Conservation (phyloP, 2,797 vertebrate species). For the Tolypeutes matacus region DNA sequence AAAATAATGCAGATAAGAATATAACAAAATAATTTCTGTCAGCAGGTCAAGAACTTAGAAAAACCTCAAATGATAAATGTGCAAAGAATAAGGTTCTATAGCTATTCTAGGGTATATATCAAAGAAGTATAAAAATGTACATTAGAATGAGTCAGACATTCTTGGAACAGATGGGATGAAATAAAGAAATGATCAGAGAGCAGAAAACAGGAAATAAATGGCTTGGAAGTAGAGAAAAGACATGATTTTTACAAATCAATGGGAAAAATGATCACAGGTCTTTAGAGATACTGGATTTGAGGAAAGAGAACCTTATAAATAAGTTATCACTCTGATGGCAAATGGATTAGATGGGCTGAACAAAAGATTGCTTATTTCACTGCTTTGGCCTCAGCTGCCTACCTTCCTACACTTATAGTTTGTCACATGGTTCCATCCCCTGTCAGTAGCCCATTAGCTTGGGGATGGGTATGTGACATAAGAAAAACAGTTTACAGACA, state of each 20-base stretch:
- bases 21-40: neutral
- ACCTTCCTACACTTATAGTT: no score
- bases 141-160: neutral
- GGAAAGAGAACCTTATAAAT: neutral
- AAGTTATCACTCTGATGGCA: no score
- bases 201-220: neutral
- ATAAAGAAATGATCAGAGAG: slow-evolving; percentile 44
- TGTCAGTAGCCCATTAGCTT: neutral
- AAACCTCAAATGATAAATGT: slow-evolving; percentile 28
- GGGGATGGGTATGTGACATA: neutral
- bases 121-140: neutral
- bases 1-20: neutral
- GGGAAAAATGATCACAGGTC: neutral
- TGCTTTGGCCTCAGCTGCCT: neutral
- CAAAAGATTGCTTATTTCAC: neutral
- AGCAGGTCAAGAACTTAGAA: slow-evolving; percentile 15
- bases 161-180: neutral
- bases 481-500: neutral
- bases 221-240: neutral
- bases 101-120: neutral
- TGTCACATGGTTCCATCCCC: neutral
- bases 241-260: neutral
- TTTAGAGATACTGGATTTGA: neutral
- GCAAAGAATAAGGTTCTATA: neutral
- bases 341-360: neutral